These are phyloP conservation scores for Ametastegia equiseti DNA, from an alignment of 2,888 invertebrate species.

Conservation along the genomic window DNA sequence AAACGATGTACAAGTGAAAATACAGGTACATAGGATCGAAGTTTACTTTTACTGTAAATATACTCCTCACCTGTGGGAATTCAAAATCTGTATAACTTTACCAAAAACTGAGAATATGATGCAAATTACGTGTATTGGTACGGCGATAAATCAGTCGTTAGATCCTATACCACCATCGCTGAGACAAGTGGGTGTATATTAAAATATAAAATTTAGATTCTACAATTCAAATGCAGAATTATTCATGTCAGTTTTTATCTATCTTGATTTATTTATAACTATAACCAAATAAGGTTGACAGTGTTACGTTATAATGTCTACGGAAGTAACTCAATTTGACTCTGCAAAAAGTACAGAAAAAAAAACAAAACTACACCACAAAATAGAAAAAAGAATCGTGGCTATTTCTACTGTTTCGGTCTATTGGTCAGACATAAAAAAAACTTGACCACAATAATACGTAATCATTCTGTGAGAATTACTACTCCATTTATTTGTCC, in stretches of 20 bases:
- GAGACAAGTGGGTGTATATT: not conserved
- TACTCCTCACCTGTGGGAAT: no score
- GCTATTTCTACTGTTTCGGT: constrained; percentile 23
- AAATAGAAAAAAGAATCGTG: not conserved
- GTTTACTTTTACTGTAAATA: no score
- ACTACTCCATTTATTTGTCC: no score
- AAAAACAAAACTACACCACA: not conserved
- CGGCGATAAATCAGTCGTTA: not conserved
- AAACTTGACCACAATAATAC: no score
- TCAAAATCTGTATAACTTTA: no score
- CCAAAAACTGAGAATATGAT: not conserved
- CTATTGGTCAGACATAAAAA: not conserved
- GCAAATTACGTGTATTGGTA: not conserved
- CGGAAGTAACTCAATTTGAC: constrained; percentile 11
- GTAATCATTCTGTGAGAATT: no score
- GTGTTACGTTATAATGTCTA: constrained; percentile 7
- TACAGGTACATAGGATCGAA: no score
- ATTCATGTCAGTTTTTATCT: not conserved
- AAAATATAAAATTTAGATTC: not conserved
- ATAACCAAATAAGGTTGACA: not conserved
- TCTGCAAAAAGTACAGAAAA: not conserved
- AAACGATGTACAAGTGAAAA: no score
- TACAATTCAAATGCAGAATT: not conserved
- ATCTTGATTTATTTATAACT: not conserved
- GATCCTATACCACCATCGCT: not conserved